A percentile compares a stretch with the other conserved stretches of the same genome.
phyloP scores from a whole-genome alignment of 2,888 invertebrate genomes.

The Drosophila anceps region DNA sequence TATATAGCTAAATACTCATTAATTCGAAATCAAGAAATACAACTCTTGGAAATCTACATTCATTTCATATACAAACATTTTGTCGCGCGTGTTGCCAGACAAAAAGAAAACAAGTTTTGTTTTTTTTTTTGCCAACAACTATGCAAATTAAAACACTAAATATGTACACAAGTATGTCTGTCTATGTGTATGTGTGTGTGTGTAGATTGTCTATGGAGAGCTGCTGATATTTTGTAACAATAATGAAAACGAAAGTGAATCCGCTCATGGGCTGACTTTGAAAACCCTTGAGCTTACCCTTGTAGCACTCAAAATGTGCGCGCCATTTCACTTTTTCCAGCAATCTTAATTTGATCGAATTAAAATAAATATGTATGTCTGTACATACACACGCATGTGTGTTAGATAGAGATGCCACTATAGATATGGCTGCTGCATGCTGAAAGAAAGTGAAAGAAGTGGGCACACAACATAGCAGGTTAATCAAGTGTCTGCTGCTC shows the following conservation, averaged over 20 bases:
- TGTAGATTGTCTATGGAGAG: conserved; percentile 37
- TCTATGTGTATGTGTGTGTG: conserved; percentile 9
- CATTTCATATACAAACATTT: conserved; percentile 71
- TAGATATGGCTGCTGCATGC: conserved; percentile 11
- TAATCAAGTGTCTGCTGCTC: conserved; percentile 1
- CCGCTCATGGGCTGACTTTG: conserved; percentile 66
- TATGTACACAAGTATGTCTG: conserved; percentile 26
- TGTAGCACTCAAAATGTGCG: conserved; percentile 42
- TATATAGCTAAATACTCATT: conserved; percentile 12
- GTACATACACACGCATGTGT: neutral
- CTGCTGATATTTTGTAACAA: conserved; percentile 74
- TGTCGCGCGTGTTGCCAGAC: conserved; percentile 62
- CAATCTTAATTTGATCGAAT: conserved; percentile 69
- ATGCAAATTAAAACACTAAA: conserved; percentile 72
- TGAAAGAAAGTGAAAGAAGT: conserved; percentile 72
- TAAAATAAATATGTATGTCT: conserved; percentile 48
- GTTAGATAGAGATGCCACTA: conserved; percentile 46
- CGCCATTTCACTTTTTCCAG: conserved; percentile 67
- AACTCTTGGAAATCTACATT: conserved; percentile 55
- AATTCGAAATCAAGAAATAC: conserved; percentile 56
- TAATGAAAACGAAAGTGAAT: conserved; percentile 71
- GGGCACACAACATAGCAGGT: conserved; percentile 19
- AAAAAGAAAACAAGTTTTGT: conserved; percentile 62
- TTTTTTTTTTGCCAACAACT: conserved; percentile 68
- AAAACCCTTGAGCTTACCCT: conserved; percentile 65